Conservation (phyloP, 2,113 vertebrate species). For the Puma concolor region DNA sequence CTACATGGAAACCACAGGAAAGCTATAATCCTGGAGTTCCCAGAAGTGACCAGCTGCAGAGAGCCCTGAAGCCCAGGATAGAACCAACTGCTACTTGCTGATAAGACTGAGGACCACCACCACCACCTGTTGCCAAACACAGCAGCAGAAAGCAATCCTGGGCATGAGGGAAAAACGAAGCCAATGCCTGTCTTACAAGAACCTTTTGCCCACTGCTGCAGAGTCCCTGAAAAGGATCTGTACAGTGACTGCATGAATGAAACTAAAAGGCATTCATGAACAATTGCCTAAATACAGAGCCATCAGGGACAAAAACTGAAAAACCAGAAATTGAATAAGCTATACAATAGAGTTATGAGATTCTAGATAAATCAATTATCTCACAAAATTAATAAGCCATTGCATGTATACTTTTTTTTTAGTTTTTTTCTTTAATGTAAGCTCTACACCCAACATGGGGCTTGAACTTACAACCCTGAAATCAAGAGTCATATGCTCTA, state of each 20-base stretch:
- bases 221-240: not conserved
- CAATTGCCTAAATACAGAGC: constrained; percentile 7
- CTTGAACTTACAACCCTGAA: not conserved
- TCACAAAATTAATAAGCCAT: constrained; percentile 52
- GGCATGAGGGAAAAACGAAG: not conserved
- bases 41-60: not conserved
- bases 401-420: not conserved
- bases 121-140: not conserved
- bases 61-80: not conserved
- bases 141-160: not conserved
- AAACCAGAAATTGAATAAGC: constrained; percentile 30
- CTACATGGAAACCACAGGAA: not conserved
- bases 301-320: not conserved
- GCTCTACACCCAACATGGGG: not conserved
- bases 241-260: not conserved
- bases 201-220: not conserved
- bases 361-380: not conserved
- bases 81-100: not conserved
- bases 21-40: not conserved
- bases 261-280: not conserved
- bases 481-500: not conserved
- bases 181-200: not conserved
- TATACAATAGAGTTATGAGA: not conserved
- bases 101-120: not conserved
- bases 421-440: not conserved